A percentile compares a stretch with the other conserved stretches of the same genome.
Conservation (phyloP, 2,797 vertebrate genomes). For the Poeciliopsis infans region DNA sequence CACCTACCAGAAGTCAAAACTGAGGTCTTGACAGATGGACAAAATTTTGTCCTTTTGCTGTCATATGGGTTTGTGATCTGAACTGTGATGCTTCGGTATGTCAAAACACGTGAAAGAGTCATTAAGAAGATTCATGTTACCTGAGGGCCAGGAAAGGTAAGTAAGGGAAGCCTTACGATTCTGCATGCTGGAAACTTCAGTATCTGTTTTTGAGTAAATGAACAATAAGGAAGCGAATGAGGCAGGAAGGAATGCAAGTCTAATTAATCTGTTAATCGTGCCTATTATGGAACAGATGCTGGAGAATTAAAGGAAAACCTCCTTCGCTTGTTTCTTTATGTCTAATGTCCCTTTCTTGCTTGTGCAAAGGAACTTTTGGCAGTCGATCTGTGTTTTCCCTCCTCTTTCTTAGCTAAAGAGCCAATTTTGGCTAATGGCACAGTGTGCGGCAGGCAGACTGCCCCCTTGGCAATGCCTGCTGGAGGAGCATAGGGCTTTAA, state of each 20-base stretch:
- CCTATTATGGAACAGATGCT: conserved; percentile 72
- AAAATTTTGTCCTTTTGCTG: conserved; percentile 41
- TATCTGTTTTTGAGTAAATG: conserved; percentile 31
- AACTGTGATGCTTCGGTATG: conserved; percentile 29
- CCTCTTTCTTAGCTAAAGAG: conserved; percentile 75
- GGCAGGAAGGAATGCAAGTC: conserved; percentile 50
- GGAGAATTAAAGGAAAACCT: conserved; percentile 64
- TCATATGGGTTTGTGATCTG: conserved; percentile 31
- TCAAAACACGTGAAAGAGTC: conserved; percentile 13
- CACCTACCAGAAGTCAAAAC: conserved; percentile 59
- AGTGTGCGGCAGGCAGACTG: conserved; percentile 68
- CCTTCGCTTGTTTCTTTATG: conserved; percentile 58
- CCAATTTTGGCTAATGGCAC: conserved; percentile 73
- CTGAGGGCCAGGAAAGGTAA: conserved; percentile 15
- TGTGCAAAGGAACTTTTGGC: conserved; percentile 68
- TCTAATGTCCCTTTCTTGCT: conserved; percentile 50
- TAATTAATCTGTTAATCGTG: conserved; percentile 76
- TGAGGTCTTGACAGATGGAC: conserved; percentile 53
- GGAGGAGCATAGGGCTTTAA: conserved; percentile 68
- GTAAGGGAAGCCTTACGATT: conserved; percentile 22
- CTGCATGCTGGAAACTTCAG: conserved; percentile 5
- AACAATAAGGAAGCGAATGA: conserved; percentile 29
- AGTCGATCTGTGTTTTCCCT: conserved; percentile 61
- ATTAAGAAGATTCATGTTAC: conserved; percentile 28
- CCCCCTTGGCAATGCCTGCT: conserved; percentile 74